Evolutionary conservation across 2,797 vertebrate species (phyloP), one percentile per base, ranked within the genome.

Genomic region (Monodelphis domestica): DNA sequence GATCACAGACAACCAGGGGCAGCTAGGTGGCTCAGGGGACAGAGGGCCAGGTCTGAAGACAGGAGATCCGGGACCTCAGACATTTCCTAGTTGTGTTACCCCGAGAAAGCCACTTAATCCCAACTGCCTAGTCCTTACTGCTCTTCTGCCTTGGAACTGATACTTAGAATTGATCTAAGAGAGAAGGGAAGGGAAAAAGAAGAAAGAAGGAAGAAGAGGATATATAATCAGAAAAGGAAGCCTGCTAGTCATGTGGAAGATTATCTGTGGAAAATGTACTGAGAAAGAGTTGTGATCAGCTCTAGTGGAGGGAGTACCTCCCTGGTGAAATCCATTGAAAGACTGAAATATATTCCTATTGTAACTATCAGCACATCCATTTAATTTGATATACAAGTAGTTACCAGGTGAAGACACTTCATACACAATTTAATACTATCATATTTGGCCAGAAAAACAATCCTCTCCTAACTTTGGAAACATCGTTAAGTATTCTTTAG

Each of bases 381-480:
- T 55, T 55, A 70, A 89, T 29, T 45, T 33, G 88, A 29, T 30
- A 91, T 9, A 50, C 59, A 30, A 63, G 50, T n/a, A 12, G 26
- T 21, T 93, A 78, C 24, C 87, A 89, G 6, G 53, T 91, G 90
- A 91, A 9, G 21, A 11, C 26, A 52, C 17, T 38, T 53, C 9
- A 53, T 52, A 87, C 14, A 45, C 24, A 24, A 30, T 26, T 70
- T 54, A 50, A 29, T 57, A 24, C 24, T 56, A 12, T 70, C 33
- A 88, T 91, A 84, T 45, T 87, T 89, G 21, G 17, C 84, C 28
- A 93, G 17, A 84, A 92, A 87, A 51, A 14, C 53, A 29, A 24
- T 54, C 88, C 54, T 54, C 38, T 55, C 54, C 21, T 63, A 70
- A 57, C 90, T 93, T 96, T 52, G 91, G 24, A 54, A 54, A 70